Conservation (phyloP, 2,113 vertebrate genomes). For the Nothocercus julius region DNA sequence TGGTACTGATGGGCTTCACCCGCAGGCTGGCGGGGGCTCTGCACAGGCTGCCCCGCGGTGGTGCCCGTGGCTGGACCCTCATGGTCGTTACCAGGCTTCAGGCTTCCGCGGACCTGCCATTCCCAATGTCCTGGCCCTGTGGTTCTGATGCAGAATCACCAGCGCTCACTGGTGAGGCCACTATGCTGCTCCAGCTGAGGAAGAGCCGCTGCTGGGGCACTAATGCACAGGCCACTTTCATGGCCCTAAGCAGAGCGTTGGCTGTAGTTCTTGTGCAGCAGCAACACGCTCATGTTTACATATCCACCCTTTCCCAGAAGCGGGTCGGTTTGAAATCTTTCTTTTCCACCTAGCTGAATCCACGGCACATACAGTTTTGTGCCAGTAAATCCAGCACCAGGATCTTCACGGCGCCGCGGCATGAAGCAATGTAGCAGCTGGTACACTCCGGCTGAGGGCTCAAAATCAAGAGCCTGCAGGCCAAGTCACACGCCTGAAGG, state of each 20-base stretch:
- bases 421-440: neutral
- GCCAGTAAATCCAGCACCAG: neutral
- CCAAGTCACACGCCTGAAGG: neutral
- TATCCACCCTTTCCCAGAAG: neutral
- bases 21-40: neutral
- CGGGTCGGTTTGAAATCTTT: neutral
- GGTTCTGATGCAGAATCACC: neutral
- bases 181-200: neutral
- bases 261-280: neutral
- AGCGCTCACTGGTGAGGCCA: rapidly evolving
- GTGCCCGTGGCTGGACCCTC: neutral
- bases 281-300: neutral
- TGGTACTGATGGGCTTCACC: neutral
- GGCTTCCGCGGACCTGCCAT: neutral
- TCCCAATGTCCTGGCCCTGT: neutral
- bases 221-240: neutral
- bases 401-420: neutral
- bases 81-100: neutral
- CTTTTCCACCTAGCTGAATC: neutral
- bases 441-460: neutral
- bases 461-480: neutral
- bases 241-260: neutral
- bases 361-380: neutral
- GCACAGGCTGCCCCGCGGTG: too few species aligned
- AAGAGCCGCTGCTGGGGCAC: neutral